These are phyloP conservation scores for Drosophila cognata DNA, from an alignment of 2,888 invertebrate genomes.

Conservation along the genomic window DNA sequence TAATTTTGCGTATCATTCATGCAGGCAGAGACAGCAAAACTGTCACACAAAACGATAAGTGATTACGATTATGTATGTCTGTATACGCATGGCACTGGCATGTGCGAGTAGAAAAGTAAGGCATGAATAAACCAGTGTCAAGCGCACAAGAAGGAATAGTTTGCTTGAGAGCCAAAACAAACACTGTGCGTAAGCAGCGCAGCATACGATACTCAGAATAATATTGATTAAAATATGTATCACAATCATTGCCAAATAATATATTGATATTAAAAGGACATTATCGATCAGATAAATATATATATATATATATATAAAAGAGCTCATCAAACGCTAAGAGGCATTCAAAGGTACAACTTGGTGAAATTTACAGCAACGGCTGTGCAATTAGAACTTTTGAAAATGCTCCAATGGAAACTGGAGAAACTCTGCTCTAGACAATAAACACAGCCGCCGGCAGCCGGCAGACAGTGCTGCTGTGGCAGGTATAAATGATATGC, in stretches of 20 bases:
- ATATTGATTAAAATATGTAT: not conserved
- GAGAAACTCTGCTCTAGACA: conserved; percentile 1
- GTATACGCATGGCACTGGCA: not conserved
- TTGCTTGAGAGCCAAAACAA: not conserved
- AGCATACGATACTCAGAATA: not conserved
- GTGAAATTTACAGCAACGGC: not conserved
- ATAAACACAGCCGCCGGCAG: conserved; percentile 1
- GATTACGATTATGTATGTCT: conserved; percentile 40
- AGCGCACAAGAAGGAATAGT: not conserved
- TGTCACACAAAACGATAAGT: conserved; percentile 20
- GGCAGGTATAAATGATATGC: conserved; percentile 41
- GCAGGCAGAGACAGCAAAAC: conserved; percentile 18
- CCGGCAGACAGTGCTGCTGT: not conserved
- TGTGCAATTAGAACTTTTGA: conserved; percentile 1
- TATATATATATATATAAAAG: no score
- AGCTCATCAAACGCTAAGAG: not conserved
- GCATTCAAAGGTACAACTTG: not conserved
- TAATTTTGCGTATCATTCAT: conserved; percentile 62
- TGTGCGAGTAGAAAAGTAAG: not conserved
- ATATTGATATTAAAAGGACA: not conserved
- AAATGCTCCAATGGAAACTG: not conserved
- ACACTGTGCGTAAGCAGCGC: not conserved
- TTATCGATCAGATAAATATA: not conserved
- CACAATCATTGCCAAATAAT: not conserved
- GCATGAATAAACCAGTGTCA: not conserved